Conservation (phyloP, 2,797 vertebrate species). For the Thunnus albacares region DNA sequence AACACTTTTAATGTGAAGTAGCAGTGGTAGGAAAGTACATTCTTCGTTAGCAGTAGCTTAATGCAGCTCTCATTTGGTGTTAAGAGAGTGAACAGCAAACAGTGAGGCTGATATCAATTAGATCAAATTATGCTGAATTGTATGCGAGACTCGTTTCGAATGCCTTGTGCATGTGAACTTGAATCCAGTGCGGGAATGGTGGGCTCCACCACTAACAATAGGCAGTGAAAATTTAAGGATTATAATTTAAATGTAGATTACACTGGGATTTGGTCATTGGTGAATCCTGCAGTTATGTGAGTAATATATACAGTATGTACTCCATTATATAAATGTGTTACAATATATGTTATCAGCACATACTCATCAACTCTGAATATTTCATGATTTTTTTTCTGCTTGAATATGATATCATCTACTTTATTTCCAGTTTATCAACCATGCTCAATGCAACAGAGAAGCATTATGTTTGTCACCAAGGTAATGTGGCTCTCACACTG, state of each 20-base stretch:
- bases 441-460: constrained; percentile 61
- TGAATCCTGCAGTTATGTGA: constrained; percentile 17
- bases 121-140: neutral
- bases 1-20: no score
- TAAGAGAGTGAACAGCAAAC: neutral
- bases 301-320: constrained; percentile 31
- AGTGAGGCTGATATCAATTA: neutral
- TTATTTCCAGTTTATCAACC: constrained; percentile 63
- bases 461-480: constrained; percentile 77
- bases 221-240: neutral
- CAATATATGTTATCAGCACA: constrained; percentile 33
- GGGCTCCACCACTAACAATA: neutral
- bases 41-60: no score
- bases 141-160: neutral
- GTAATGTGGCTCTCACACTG: constrained; percentile 71
- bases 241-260: neutral
- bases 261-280: constrained; percentile 24
- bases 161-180: neutral
- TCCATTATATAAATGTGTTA: constrained; percentile 34
- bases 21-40: no score
- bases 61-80: neutral
- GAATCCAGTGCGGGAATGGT: neutral
- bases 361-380: constrained; percentile 57
- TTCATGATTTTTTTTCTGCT: constrained; percentile 35
- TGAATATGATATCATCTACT: constrained; percentile 56